phyloP scores from a whole-genome alignment of 2,888 invertebrate genomes.

The Dilophus febrilis region DNA sequence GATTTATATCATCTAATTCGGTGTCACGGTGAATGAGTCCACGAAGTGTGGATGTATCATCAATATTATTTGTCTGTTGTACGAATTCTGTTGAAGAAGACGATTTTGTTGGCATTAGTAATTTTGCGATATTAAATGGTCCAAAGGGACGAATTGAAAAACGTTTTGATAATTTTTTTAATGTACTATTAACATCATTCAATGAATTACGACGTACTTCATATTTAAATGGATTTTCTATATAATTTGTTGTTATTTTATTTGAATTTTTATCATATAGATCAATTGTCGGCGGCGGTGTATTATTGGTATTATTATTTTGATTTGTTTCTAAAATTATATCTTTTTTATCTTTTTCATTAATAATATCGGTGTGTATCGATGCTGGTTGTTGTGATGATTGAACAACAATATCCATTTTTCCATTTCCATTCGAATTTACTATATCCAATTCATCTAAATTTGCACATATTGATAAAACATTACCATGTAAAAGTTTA shows the following conservation, averaged over 20 bases:
- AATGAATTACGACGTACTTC: slow-evolving; percentile 36
- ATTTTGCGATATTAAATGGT: slow-evolving; percentile 29
- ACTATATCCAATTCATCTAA: slow-evolving; percentile 31
- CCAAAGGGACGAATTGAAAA: slow-evolving; percentile 39
- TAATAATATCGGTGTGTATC: neutral
- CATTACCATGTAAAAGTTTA: slow-evolving; percentile 53
- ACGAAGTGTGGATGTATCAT: slow-evolving; percentile 7
- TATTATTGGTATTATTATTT: neutral
- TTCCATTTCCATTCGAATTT: slow-evolving; percentile 5
- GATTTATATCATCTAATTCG: slow-evolving; percentile 25
- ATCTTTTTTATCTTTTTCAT: neutral
- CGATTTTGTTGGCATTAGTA: slow-evolving; percentile 9
- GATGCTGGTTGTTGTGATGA: slow-evolving; percentile 7
- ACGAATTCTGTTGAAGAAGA: slow-evolving; percentile 19
- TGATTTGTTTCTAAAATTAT: neutral
- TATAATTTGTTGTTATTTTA: slow-evolving; percentile 16
- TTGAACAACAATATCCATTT: too few relatives aligned
- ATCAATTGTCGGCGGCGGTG: neutral
- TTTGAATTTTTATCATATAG: slow-evolving; percentile 22
- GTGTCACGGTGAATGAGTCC: too few relatives aligned
- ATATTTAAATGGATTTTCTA: slow-evolving; percentile 15
- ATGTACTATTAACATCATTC: slow-evolving; percentile 43
- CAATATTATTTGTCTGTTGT: slow-evolving; percentile 9
- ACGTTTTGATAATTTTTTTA: slow-evolving; percentile 38
- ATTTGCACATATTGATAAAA: slow-evolving; percentile 56